Base-by-base conservation (phyloP, 2,888 invertebrate genomes). In the Nudaria mundana region DNA sequence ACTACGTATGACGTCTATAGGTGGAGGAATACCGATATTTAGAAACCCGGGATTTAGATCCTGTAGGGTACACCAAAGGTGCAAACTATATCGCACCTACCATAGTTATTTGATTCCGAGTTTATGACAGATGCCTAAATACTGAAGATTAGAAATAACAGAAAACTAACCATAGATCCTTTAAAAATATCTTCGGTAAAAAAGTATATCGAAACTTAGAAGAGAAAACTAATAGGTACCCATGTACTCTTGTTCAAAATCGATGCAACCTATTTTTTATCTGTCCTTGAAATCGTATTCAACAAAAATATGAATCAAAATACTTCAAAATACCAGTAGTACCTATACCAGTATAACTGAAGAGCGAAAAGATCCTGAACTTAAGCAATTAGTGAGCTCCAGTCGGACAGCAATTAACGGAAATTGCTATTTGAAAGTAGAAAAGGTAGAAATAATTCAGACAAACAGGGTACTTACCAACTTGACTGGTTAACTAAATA, bases 381-480 rank as follows among this genome's bases (percentile, higher is more conserved):
- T 87, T 87, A 85, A 85, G 86, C 86, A 87, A 87, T 87, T 87
- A 87, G 86, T 75, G 81, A 81, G 80, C 72, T 79, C 75, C 69
- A 84, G 78, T 78, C 83, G 79, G 85, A 86, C 85, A 84, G 86
- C 84, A 87, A 86, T 87, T 87, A 87, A 81, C 77, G 80, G 67
- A 78, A 81, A 81, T 81, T 83, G 83, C 80, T 81, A 82, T 85
- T 85, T 76, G 78, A 66, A 76, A 74, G 74, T 65, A 76, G 78
- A 80, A 83, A 85, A 84, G 81, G 81, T 84, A 79, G 82, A 80
- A 80, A 82, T 84, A 81, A 84, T 85, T 84, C 82, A 79, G 77
- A 76, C 79, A 82, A 85, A 85, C 82, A 81, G 77, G 66, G 58
- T 56, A 59, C 57, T 66, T 50, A 56, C 59, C 52, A 69, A 68